Evolutionary conservation across 2,888 invertebrate genomes (phyloP), one percentile per base, ranked within the genome.

Genomic region (Cancer borealis): DNA sequence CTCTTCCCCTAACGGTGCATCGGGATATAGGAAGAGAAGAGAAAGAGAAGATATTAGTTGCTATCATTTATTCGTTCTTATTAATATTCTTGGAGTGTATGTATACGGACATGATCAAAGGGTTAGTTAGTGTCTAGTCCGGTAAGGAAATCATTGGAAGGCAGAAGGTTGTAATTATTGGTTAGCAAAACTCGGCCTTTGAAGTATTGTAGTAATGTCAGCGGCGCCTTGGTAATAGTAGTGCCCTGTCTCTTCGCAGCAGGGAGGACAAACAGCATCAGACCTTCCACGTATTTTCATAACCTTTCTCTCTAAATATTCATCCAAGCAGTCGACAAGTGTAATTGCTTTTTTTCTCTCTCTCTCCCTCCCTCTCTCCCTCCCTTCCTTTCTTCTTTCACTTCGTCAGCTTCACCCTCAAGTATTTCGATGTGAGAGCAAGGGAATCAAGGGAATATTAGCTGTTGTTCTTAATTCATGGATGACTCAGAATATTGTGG

Each of bases 231-330:
- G 84, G 84, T 84, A 84, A 84, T 84, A 39, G 39, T 84, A 30
- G 84, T 30, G 10, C 3, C 30, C 84, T 39, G 73, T 26, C 39
- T 84, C 39, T 84, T 39, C 84, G n/a, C 84, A 84, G 10, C 84
- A 12, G 10, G 84, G 84, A 84, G 84, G 8, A 30, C 26, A 84
- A 39, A 84, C 39, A 84, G 14, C 84, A 84, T 84, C 84, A 39
- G 84, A 39, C 84, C 39, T 39, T 84, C 39, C 84, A 39, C 84
- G 84, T 39, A 84, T 84, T 84, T 84, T 84, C 84, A 84, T 84
- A 84, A 84, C 84, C 84, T 84, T 84, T 84, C 39, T 84, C 17
- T 39, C 84, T 39, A 84, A 84, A 84, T 84, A 84, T 84, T 84
- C 39, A 26, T 30, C 6, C 26, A 39, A 84, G 84, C 14, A 30